Evolutionary conservation across 2,888 invertebrate species (phyloP).

Genomic region (Cerastoderma edule): DNA sequence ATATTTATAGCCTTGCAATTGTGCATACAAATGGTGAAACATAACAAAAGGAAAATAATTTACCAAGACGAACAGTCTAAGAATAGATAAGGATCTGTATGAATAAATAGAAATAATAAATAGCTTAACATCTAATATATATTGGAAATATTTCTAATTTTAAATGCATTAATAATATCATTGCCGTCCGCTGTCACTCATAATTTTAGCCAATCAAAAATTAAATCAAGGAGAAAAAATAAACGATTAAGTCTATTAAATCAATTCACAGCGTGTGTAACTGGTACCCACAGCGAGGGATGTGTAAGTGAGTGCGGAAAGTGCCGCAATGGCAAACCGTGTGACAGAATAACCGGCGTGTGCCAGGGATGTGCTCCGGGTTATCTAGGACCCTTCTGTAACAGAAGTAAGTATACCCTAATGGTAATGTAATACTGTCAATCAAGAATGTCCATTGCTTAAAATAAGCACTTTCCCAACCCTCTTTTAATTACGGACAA

Average conservation of each 20-base stretch:
- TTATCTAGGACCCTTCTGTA: neutral
- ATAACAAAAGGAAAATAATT: too few relatives aligned
- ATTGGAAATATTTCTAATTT: too few relatives aligned
- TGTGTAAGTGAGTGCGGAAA: neutral
- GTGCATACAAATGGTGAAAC: too few relatives aligned
- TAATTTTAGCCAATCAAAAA: neutral
- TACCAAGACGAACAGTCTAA: too few relatives aligned
- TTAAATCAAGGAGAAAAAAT: neutral
- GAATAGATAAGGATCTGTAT: neutral
- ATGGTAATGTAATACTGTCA: neutral
- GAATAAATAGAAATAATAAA: neutral
- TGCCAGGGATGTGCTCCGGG: slow-evolving; percentile 6
- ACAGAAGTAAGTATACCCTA: slow-evolving; percentile 10
- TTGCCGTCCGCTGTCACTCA: neutral
- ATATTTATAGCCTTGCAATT: too few relatives aligned
- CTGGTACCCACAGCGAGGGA: neutral
- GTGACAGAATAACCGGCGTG: neutral
- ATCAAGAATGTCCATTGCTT: neutral
- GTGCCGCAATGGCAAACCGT: neutral
- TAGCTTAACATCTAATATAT: too few relatives aligned
- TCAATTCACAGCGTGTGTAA: neutral
- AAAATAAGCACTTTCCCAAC: too few relatives aligned
- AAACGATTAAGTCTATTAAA: neutral
- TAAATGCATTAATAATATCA: too few relatives aligned
- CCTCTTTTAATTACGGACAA: too few relatives aligned